Evolutionary conservation across 2,888 invertebrate species (phyloP), one percentile per base, ranked within the genome.

Genomic region (Ethmia dodecea): DNA sequence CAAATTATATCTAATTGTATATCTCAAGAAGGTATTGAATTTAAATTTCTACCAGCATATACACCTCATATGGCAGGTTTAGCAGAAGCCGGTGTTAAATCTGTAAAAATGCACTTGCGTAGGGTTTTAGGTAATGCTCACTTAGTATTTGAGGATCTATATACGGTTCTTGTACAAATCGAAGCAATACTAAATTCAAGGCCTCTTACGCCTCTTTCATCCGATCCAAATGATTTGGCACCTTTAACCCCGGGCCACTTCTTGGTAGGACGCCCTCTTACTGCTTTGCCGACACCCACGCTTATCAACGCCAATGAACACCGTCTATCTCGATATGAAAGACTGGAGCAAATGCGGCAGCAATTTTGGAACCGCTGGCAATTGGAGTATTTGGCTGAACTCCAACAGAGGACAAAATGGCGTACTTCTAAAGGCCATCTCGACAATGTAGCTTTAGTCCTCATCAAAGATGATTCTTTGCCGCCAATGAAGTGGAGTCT

Each of bases 341-440:
- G 33, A 3, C 5, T 42, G 2, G 39, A 42, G 10, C 15, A 25
- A 8, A 25, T 39, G 13, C 24, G 32, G n/a, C 34, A 41, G 12
- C 31, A 36, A 4, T 43, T 34, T 25, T 43, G 43, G 40, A 28
- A 15, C 4, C 20, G 40, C 0, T 42, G 45, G 42, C 14, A 22
- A 13, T 13, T 34, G n/a, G 42, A 42, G 13, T 42, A 27, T 13
- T 6, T 27, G 1, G 5, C 12, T 6, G 27, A 27, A 13, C n/a
- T 43, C n/a, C 42, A 43, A 15, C 30, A 29, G n/a, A 31, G 41
- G 11, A 34, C 28, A 4, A 46, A 43, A 31, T 46, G 45, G 41
- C 25, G 29, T 8, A 32, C 29, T 5, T 26, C 31, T 12, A 8
- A 36, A 8, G 13, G 13, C 11, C 9, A 26, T 9, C 20, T 45